Evolutionary conservation across 2,113 vertebrate genomes (phyloP).

Genomic region (Colinus virginianus): DNA sequence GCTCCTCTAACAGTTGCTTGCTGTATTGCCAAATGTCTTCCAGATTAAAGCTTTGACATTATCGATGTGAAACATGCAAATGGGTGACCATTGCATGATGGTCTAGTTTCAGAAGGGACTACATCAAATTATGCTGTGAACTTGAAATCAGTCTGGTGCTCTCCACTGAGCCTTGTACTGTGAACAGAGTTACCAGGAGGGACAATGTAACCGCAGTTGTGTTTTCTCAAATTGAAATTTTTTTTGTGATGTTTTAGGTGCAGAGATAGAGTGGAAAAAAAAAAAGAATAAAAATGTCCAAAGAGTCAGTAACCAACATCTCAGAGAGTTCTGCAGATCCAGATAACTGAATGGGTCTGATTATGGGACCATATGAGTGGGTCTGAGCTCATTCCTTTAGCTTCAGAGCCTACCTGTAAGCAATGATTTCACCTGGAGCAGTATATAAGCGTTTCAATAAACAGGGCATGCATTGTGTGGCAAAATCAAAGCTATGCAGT

Average conservation of each 20-base stretch:
- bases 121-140: not conserved
- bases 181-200: not conserved
- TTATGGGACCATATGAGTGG: not conserved
- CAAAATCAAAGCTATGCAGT: constrained; percentile 62
- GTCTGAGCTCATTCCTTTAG: constrained; percentile 21
- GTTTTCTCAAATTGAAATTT: not conserved
- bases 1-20: not conserved
- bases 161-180: not conserved
- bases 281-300: not conserved
- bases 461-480: constrained; percentile 12
- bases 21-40: not conserved
- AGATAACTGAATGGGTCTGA: not conserved
- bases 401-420: constrained; percentile 4
- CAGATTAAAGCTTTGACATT: not conserved
- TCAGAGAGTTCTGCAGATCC: not conserved
- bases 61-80: not conserved
- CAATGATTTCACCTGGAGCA: constrained; percentile 9
- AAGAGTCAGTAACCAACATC: not conserved
- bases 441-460: constrained; percentile 42
- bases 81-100: not conserved
- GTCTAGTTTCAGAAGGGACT: not conserved
- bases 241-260: not conserved
- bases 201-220: not conserved
- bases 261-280: not conserved
- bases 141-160: not conserved